Base-by-base conservation (phyloP, 2,888 invertebrate genomes). In the Scrobipalpa costella region DNA sequence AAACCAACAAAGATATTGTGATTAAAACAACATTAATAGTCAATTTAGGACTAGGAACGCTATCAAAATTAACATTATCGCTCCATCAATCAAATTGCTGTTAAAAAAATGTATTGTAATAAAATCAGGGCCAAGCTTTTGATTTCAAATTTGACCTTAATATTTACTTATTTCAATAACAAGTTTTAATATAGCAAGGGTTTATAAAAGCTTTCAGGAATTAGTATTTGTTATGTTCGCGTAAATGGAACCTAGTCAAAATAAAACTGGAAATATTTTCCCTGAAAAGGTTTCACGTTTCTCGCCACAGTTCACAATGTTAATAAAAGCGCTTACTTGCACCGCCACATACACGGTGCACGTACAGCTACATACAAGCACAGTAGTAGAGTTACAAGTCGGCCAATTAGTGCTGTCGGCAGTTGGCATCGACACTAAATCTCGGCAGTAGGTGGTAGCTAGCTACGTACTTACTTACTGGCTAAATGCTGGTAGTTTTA, bases 61-160 rank as follows among this genome's bases (percentile, higher is more conserved):
- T 17, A 17, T 11, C 50, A 21, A 19, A 50, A 21, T 17, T 21
- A 13, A 40, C 9, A 19, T 50, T 50, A 50, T 19, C 50, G 11
- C 50, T 9, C 50, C 21, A 50, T 50, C 21, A 50, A 50, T 50
- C 50, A 50, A 50, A 50, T 50, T 21, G 50, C 50, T 9, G 21
- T 50, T 50, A 7, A 44, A 44, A 44, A 40, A 40, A 13, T 9
- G 40, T 13, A 5, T 40, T 2, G 17, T 19, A 15, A 19, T 15
- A 15, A 49, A 49, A 17, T 17, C 15, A 15, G 9, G 17, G 50
- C 11, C 17, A 11, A n/a, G n/a, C n/a, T n/a, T n/a, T n/a, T 50
- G 17, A n/a, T 44, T n/a, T 40, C 2, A 13, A n/a, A 13, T n/a
- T 44, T 44, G 44, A 44, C 44, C 44, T 44, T 7, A 44, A 44